Evolutionary conservation across 2,113 vertebrate species (phyloP), one percentile per base, ranked within the genome.

Genomic region (Platichthys stellatus): DNA sequence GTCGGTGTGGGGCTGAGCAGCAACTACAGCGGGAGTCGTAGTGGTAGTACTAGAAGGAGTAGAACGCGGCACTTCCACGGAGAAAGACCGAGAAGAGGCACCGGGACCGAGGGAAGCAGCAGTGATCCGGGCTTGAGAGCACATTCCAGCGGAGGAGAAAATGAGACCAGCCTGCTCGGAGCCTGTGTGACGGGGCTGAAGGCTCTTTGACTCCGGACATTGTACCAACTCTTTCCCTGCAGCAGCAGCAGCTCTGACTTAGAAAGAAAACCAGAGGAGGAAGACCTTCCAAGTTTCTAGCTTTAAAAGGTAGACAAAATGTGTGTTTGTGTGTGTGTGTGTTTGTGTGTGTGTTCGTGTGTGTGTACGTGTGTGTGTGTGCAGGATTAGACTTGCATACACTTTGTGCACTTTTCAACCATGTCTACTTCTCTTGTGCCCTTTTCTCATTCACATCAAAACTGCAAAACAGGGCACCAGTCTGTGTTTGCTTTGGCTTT

Each of bases 401-500:
- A 56, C 38, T 26, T 24, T 26, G 28, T 38, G 23, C 4, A 40
- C 51, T n/a, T 66, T 72, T 65, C 56, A 6, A 49, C 15, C 45
- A 49, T 47, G 12, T 49, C 31, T 9, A 11, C 14, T 38, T 3
- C 60, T 69, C 61, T 66, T 26, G 4, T 63, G 54, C n/a, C 45
- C 69, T 70, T 21, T 69, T 61, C 78, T 72, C 24, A 56, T 49
- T 70, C 72, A 51, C 78, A 70, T 84, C 81, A 65, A 62, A 35
- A 83, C 60, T 65, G 78, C 76, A 76, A 71, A 90, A 82, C 57
- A 75, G 75, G 76, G 5, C 73, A 80, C 63, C 67, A 71, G n/a
- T 72, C 74, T 81, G 31, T 88, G 61, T 90, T 92, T 90, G 76
- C 76, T 76, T 90, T 89, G 82, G 90, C 80, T 72, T 62, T n/a